Evolutionary conservation across 1,140 invertebrate genomes (phyloP).

Genomic region (Zaprionus kolodkinae): DNA sequence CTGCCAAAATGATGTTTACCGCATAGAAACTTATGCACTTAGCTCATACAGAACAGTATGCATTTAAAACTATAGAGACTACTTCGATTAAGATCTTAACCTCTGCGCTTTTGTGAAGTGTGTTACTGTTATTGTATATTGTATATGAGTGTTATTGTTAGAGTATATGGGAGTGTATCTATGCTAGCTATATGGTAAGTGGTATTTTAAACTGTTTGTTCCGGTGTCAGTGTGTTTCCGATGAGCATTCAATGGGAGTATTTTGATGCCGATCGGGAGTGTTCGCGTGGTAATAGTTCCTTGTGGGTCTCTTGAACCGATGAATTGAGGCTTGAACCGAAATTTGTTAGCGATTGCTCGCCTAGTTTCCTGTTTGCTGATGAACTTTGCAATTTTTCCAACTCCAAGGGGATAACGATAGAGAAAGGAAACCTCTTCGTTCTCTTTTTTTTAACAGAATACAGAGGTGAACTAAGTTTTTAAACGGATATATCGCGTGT

Average conservation of each 20-base stretch:
- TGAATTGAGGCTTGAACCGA: not conserved
- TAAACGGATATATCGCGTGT: not conserved
- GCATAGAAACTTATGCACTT: not conserved
- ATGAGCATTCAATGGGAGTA: conserved; percentile 49
- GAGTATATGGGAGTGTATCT: not conserved
- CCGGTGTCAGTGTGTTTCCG: conserved; percentile 83
- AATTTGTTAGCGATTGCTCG: not conserved
- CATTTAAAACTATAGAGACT: not conserved
- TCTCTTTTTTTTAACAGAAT: not conserved
- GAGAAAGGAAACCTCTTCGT: not conserved
- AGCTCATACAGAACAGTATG: not conserved
- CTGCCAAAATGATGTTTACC: not conserved
- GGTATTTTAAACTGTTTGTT: conserved; percentile 84
- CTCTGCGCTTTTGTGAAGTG: not conserved
- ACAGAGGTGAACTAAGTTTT: not conserved
- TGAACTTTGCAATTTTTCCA: not conserved
- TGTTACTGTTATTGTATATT: not conserved
- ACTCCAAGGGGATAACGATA: not conserved
- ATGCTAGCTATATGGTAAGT: conserved; percentile 83
- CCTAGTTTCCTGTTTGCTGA: not conserved
- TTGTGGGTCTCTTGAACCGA: not conserved
- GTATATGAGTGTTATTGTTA: not conserved
- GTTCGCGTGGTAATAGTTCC: not conserved
- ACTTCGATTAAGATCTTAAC: not conserved
- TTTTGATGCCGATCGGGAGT: conserved; percentile 61